Evolutionary conservation across 2,888 invertebrate species (phyloP), one percentile per base, ranked within the genome.

Genomic region (Sphaerophoria taeniata): DNA sequence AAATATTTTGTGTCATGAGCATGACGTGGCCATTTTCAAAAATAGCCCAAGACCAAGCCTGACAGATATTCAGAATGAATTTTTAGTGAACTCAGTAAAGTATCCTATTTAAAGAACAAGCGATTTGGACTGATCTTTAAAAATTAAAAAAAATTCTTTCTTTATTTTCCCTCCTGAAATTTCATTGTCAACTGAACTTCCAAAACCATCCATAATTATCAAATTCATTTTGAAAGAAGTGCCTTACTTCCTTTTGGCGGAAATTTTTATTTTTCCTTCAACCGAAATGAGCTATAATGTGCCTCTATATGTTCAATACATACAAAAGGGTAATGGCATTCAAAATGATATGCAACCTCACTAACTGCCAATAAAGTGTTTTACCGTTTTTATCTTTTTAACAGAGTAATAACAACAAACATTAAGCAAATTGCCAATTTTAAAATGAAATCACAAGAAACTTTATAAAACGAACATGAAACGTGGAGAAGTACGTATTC

Each of bases 341-440:
- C 24, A 24, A 24, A 24, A 24, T 24, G 24, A 24, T 24, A 34
- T 61, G 61, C 63, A 55, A 63, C 47, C 36, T 61, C 61, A 45
- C 36, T 55, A 63, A 56, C 55, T 77, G 53, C 70, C 61, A 70
- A 77, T 77, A 77, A 71, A 63, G 70, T 56, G 36, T 77, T 77
- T 77, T 70, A 77, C 70, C 61, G 61, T 16, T 71, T 77, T 77
- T 71, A 77, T 77, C 55, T 45, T 47, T 31, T 33, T 51, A 4
- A 61, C 36, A 70, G 63, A 77, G 70, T 71, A 24, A 24, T 24
- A 71, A 61, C 33, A 33, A 36, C 9, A 51, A 43, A 63, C 55
- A 55, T 77, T 16, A 63, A 71, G 51, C 53, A 69, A 69, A 76
- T 55, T 39, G 51, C 58, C 60, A 43, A 60, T 69, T 43, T 60